These are phyloP conservation scores for Macquaria ambigua DNA, from an alignment of 2,113 vertebrate species.

Conservation along the genomic window DNA sequence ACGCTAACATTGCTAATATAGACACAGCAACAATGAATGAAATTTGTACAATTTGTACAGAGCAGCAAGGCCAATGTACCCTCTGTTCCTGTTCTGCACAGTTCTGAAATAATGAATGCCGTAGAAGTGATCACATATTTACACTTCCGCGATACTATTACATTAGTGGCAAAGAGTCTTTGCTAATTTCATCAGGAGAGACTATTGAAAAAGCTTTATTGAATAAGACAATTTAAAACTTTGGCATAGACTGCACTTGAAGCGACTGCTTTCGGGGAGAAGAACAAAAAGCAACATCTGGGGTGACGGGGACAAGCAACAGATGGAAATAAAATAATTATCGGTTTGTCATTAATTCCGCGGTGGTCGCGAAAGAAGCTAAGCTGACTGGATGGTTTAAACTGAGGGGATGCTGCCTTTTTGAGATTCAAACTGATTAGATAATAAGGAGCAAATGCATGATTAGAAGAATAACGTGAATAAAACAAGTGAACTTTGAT, in stretches of 20 bases:
- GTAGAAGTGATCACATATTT: slow-evolving; percentile 25
- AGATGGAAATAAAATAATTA: slow-evolving; percentile 10
- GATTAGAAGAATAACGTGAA: background rate
- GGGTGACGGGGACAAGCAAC: slow-evolving; percentile 8
- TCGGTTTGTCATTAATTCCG: background rate
- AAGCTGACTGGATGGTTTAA: slow-evolving; percentile 8
- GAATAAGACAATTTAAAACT: slow-evolving; percentile 7
- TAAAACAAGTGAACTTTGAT: background rate
- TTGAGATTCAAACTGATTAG: slow-evolving; percentile 8
- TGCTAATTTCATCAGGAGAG: slow-evolving; percentile 15
- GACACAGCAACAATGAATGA: slow-evolving; percentile 35
- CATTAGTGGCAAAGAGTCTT: background rate
- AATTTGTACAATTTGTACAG: slow-evolving; percentile 45
- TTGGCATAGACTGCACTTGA: background rate
- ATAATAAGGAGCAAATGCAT: slow-evolving; percentile 26
- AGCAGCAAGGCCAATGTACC: slow-evolving; percentile 14
- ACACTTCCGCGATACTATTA: slow-evolving; percentile 25
- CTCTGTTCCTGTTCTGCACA: background rate
- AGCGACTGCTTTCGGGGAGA: background rate
- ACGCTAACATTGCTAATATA: slow-evolving; percentile 31
- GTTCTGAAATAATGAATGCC: slow-evolving; percentile 26
- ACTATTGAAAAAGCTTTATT: slow-evolving; percentile 15
- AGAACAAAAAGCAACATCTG: background rate
- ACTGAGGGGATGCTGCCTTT: slow-evolving; percentile 4
- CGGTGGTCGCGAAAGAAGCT: background rate